A percentile compares a stretch with the other conserved stretches of the same genome.
phyloP scores from a whole-genome alignment of 2,797 vertebrate genomes.

The Fratercula arctica region DNA sequence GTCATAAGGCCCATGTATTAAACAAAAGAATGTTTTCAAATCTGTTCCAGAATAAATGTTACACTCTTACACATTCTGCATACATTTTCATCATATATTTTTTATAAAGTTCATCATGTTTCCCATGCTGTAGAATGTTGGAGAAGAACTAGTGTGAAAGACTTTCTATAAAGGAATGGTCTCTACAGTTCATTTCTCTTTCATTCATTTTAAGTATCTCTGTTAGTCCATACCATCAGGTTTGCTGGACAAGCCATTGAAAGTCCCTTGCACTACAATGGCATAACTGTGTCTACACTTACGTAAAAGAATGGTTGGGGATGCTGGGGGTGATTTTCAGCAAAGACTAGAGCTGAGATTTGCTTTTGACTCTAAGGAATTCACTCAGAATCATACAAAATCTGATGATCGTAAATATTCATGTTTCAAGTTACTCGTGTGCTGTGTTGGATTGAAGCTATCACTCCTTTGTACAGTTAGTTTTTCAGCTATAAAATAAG shows the following conservation, averaged over 20 bases:
- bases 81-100: background rate
- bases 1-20: background rate
- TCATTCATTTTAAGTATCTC: background rate
- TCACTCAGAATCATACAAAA: background rate
- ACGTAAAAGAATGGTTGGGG: background rate
- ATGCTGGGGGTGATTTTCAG: background rate
- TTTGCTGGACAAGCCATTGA: background rate
- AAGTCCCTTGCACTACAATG: background rate
- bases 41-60: background rate
- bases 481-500: background rate
- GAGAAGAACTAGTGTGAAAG: background rate
- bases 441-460: background rate
- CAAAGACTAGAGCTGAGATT: background rate
- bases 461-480: background rate
- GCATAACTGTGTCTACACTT: background rate
- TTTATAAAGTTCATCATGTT: background rate
- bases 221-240: background rate
- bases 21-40: background rate
- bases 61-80: background rate
- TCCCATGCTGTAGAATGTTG: background rate
- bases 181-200: background rate
- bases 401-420: background rate
- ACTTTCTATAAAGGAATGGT: background rate
- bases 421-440: background rate
- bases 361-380: background rate